Evolutionary conservation across 92 coral and sea anemone species (phyloP).

Genomic region (Actinernus sp.): DNA sequence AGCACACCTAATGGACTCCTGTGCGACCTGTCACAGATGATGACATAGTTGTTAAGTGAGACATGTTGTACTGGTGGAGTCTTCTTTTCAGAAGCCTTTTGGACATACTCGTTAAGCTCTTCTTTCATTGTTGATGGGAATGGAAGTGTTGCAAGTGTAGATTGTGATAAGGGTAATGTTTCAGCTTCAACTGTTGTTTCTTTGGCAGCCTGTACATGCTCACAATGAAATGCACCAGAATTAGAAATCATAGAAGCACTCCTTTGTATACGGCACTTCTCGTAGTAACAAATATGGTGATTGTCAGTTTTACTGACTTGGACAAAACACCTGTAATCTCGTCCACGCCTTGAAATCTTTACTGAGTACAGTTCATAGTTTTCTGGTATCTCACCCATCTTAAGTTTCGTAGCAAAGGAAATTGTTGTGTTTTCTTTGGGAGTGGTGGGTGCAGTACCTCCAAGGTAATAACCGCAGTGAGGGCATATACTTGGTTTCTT

Average conservation of each 20-base stretch:
- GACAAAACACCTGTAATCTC: slow-evolving; percentile 47
- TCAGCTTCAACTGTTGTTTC: slow-evolving; percentile 17
- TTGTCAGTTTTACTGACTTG: slow-evolving; percentile 30
- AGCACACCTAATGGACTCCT: slow-evolving; percentile 35
- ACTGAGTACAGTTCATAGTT: slow-evolving; percentile 36
- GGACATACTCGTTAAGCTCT: slow-evolving; percentile 21
- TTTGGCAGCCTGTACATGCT: slow-evolving; percentile 36
- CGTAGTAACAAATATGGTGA: slow-evolving; percentile 39
- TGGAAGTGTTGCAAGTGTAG: slow-evolving; percentile 27
- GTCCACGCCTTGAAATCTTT: slow-evolving; percentile 39
- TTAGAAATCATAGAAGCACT: slow-evolving; percentile 40
- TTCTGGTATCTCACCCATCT: slow-evolving; percentile 23
- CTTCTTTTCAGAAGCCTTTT: slow-evolving; percentile 23
- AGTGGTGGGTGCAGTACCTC: slow-evolving; percentile 35
- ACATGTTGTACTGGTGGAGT: slow-evolving; percentile 38
- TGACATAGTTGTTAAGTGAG: slow-evolving; percentile 27
- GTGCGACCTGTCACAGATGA: slow-evolving; percentile 14
- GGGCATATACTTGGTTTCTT: slow-evolving; percentile 44
- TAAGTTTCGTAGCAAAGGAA: slow-evolving; percentile 26
- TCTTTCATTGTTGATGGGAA: slow-evolving; percentile 39
- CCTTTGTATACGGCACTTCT: slow-evolving; percentile 38
- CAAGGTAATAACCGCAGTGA: slow-evolving; percentile 42
- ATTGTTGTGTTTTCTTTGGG: slow-evolving; percentile 28
- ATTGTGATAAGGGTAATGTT: slow-evolving; percentile 8
- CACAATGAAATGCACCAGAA: slow-evolving; percentile 28